Percentiles rank a stretch among this genome's conserved stretches.
Evolutionary conservation across 2,113 vertebrate genomes (phyloP).

Genomic region (Xyrauchen texanus): DNA sequence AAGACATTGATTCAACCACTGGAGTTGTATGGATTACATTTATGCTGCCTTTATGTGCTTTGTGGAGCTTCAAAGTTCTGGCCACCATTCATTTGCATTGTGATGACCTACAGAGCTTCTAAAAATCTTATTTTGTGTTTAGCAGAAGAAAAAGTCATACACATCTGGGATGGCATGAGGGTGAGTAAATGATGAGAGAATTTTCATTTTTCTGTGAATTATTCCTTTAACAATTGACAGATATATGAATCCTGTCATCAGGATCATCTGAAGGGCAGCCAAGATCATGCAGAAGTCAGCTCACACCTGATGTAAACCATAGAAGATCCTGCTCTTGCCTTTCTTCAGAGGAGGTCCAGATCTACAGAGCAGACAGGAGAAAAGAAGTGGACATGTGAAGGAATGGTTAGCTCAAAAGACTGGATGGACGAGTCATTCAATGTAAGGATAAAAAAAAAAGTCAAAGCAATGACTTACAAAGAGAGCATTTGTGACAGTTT

Average conservation of each 20-base stretch:
- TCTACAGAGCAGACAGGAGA: constrained; percentile 66
- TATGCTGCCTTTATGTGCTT: too few species aligned
- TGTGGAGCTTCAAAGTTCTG: too few species aligned
- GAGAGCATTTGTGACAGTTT: constrained; percentile 83
- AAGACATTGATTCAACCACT: too few species aligned
- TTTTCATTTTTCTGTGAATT: too few species aligned
- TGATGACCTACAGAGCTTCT: too few species aligned
- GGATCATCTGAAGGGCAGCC: neutral
- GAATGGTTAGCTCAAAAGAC: neutral
- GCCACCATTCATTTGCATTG: too few species aligned
- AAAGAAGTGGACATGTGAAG: neutral
- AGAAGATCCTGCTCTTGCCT: constrained; percentile 88
- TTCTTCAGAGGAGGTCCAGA: constrained; percentile 89
- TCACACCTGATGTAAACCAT: constrained; percentile 85
- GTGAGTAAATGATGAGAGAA: too few species aligned
- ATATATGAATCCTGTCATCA: neutral
- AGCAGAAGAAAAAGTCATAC: too few species aligned
- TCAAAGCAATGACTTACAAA: constrained; percentile 73
- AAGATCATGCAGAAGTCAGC: constrained; percentile 59
- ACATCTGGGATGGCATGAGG: too few species aligned
- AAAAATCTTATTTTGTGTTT: too few species aligned
- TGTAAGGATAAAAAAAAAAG: neutral
- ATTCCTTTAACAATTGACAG: neutral
- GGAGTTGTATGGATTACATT: too few species aligned
- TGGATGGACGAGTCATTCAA: neutral